A percentile compares a stretch with the other conserved stretches of the same genome.
phyloP scores from a whole-genome alignment of 2,113 vertebrate genomes.

The Atherinomorus stipes region DNA sequence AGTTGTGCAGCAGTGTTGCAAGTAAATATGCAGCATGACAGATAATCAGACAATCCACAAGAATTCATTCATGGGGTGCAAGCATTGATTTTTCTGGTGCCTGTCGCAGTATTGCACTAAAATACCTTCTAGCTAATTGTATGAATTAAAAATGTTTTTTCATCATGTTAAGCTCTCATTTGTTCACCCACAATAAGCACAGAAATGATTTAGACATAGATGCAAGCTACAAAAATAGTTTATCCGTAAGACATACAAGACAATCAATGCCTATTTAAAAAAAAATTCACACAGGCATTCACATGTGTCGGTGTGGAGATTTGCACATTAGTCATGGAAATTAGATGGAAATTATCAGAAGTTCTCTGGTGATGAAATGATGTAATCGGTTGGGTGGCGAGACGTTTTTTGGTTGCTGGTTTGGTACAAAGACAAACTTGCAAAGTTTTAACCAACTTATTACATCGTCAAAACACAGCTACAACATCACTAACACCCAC shows the following conservation, averaged over 20 bases:
- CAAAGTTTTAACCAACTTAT: constrained; percentile 3
- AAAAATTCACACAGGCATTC: constrained; percentile 41
- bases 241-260: constrained; percentile 23
- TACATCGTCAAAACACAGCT: constrained; percentile 30
- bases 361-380: neutral
- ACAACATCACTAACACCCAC: constrained; percentile 34
- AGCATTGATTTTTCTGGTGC: constrained; percentile 30
- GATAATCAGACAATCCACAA: constrained; percentile 22
- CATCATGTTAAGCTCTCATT: constrained; percentile 16
- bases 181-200: constrained; percentile 28
- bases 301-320: constrained; percentile 44
- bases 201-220: constrained; percentile 24
- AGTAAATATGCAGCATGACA: constrained; percentile 22
- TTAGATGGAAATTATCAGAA: constrained; percentile 7
- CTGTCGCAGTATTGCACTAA: constrained; percentile 46
- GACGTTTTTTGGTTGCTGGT: neutral
- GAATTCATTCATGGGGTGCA: constrained; percentile 23
- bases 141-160: constrained; percentile 18
- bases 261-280: neutral
- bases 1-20: constrained; percentile 19
- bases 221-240: constrained; percentile 50
- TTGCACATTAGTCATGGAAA: constrained; percentile 2
- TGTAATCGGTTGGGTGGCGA: constrained; percentile 25
- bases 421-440: neutral
- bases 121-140: constrained; percentile 15